Evolutionary conservation across 1,140 invertebrate genomes (phyloP), one percentile per base, ranked within the genome.

Genomic region (Vollenhovia emeryi): DNA sequence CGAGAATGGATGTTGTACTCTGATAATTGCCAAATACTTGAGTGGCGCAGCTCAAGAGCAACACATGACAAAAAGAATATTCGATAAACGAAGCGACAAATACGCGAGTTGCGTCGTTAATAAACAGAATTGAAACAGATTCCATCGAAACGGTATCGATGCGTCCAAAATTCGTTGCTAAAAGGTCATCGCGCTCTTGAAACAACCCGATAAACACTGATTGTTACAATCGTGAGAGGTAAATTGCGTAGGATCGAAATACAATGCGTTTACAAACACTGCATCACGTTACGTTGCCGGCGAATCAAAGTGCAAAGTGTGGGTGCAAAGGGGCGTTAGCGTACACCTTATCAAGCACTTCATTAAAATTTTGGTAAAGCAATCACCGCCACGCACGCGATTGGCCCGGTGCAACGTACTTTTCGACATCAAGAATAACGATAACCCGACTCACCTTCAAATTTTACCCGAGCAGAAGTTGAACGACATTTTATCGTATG

Each of bases 111-210:
- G 48, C 57, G 27, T 33, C 40, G n/a, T 13, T 43, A 57, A 45
- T 43, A 82, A 71, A 73, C 36, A 82, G 27, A 71, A 57, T 82
- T 48, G 30, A 30, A 71, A 33, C 57, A 71, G 33, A 55, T 71
- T 64, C 27, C 21, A 71, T 71, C 50, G n/a, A 71, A 82, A 33
- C 33, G 3, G 33, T 7, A 21, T 57, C 40, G 36, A 78, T 36
- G 21, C 0, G 36, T 36, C n/a, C 8, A 80, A 80, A 80, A 71
- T 30, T 82, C 18, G n/a, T 71, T 18, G 24, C 66, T 33, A 18
- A 50, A 50, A 36, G 45, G 62, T 82, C 62, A 80, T 71, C 50
- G 24, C 11, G 69, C 21, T 48, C 30, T 48, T 57, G 9, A 69
- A 55, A 40, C 24, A 6, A n/a, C 11, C 0, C n/a, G 50, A 80